phyloP scores from a whole-genome alignment of 2,888 invertebrate species.

The Polydrusus tereticollis region DNA sequence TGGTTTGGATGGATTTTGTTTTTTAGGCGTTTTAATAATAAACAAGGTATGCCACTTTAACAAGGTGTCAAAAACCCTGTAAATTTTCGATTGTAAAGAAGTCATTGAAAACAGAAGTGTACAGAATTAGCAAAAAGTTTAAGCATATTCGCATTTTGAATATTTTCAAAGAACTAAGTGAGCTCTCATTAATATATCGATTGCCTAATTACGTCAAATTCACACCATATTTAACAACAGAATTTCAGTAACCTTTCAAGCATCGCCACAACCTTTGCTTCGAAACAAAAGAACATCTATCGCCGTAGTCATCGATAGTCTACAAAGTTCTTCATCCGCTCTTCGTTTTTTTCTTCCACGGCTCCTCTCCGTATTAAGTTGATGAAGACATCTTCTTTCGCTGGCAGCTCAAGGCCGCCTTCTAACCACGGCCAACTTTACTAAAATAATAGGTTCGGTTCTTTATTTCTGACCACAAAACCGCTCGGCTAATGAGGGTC shows the following conservation, averaged over 20 bases:
- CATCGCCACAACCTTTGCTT: background rate
- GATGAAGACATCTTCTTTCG: slow-evolving; percentile 64
- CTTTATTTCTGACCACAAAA: slow-evolving; percentile 45
- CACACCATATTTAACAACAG: too few relatives aligned
- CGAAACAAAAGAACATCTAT: slow-evolving; percentile 32
- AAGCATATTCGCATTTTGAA: too few relatives aligned
- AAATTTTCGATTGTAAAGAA: too few relatives aligned
- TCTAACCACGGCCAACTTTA: slow-evolving; percentile 47
- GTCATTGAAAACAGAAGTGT: too few relatives aligned
- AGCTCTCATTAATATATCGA: too few relatives aligned
- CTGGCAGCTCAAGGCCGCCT: slow-evolving; percentile 65
- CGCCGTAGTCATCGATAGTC: slow-evolving; percentile 28
- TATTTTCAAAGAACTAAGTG: too few relatives aligned
- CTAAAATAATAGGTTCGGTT: slow-evolving; percentile 59
- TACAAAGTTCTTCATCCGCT: slow-evolving; percentile 2
- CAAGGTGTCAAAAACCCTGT: too few relatives aligned
- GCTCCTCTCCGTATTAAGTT: slow-evolving; percentile 34
- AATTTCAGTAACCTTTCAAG: too few relatives aligned
- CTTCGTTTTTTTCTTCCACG: slow-evolving; percentile 23
- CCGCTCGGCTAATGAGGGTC: slow-evolving; percentile 26
- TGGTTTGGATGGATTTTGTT: too few relatives aligned
- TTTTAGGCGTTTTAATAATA: too few relatives aligned
- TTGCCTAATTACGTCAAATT: background rate
- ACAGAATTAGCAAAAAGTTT: too few relatives aligned
- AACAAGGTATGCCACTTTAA: too few relatives aligned